phyloP scores from a whole-genome alignment of 2,888 invertebrate species.

The Caenorhabditis wallacei region DNA sequence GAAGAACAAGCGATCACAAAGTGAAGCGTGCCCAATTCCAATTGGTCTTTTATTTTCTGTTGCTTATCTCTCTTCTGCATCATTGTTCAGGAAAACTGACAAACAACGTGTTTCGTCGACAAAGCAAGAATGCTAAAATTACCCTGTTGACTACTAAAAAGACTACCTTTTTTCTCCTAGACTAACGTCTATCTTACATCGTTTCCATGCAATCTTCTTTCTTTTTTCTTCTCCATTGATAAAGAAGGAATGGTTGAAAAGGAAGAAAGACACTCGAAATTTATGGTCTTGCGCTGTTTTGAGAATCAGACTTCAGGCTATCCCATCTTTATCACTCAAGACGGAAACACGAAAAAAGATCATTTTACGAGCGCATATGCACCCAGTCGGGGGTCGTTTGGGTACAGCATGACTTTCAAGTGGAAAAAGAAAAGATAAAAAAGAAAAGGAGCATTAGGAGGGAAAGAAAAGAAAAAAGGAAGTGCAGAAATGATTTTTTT shows the following conservation, averaged over 20 bases:
- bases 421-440: not conserved
- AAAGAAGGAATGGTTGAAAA: not conserved
- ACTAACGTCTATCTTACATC: constrained; percentile 33
- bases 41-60: constrained; percentile 48
- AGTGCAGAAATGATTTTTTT: not conserved
- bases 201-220: constrained; percentile 11
- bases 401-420: constrained; percentile 40
- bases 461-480: not conserved
- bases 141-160: constrained; percentile 40
- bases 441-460: constrained; percentile 11
- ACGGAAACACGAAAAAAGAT: constrained; percentile 38
- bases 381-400: constrained; percentile 34
- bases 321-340: constrained; percentile 24
- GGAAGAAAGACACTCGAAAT: constrained; percentile 6
- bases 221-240: constrained; percentile 7
- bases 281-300: constrained; percentile 33
- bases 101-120: constrained; percentile 41
- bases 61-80: constrained; percentile 46
- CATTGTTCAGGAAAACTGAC: constrained; percentile 49
- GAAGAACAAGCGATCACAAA: constrained; percentile 53
- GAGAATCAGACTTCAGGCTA: constrained; percentile 36
- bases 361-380: constrained; percentile 39
- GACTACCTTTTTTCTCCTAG: constrained; percentile 21
- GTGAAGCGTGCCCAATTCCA: constrained; percentile 49
- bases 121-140: constrained; percentile 45